These are phyloP conservation scores for Sylvietta virens DNA, from an alignment of 2,113 vertebrate genomes.

Conservation along the genomic window DNA sequence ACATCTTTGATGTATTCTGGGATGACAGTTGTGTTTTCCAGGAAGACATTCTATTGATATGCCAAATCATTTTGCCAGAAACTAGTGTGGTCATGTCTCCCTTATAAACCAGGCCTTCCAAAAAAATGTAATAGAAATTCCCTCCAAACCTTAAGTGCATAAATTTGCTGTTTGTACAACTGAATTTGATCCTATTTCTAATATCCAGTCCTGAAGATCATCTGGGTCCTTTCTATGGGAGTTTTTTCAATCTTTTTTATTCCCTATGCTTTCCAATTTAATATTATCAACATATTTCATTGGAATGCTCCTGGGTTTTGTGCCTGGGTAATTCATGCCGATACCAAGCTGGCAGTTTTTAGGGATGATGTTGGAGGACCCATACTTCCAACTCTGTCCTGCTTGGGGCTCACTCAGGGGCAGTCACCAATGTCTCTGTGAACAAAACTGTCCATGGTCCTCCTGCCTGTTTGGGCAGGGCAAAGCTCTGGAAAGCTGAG, in stretches of 20 bases:
- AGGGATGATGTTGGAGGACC: not conserved
- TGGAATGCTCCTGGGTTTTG: not conserved
- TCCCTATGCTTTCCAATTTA: not conserved
- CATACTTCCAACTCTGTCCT: not conserved
- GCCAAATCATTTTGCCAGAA: slow-evolving; percentile 20
- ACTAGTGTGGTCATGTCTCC: not conserved
- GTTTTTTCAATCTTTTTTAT: not conserved
- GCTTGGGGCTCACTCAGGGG: not conserved
- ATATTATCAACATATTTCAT: not conserved
- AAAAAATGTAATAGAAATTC: not conserved
- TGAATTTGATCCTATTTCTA: not conserved
- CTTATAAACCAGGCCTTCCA: not conserved
- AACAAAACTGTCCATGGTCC: not conserved
- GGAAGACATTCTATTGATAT: slow-evolving; percentile 30
- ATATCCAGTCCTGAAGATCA: not conserved
- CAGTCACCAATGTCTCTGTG: not conserved
- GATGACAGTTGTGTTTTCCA: slow-evolving; percentile 15
- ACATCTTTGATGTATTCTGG: not conserved
- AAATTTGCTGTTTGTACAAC: not conserved
- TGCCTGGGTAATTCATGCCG: not conserved
- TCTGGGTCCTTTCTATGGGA: not conserved
- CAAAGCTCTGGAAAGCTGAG: rapidly evolving
- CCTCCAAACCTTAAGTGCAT: slow-evolving; percentile 24
- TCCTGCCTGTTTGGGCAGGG: not conserved
- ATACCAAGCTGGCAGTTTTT: not conserved